These are phyloP conservation scores for Nasua narica DNA, from an alignment of 2,797 vertebrate genomes.

Conservation along the genomic window DNA sequence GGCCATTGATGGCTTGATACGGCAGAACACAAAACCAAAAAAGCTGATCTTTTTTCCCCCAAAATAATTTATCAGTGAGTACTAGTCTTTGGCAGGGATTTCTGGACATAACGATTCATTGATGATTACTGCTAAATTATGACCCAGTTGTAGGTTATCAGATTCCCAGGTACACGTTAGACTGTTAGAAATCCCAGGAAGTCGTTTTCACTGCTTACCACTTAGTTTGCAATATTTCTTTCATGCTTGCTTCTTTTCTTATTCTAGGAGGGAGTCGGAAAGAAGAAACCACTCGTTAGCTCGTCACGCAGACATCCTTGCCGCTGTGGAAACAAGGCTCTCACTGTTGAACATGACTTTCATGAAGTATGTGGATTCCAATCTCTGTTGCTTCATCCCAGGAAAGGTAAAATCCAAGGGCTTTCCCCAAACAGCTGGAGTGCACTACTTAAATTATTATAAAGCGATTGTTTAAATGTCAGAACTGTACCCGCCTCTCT, in stretches of 20 bases:
- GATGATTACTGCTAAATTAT: background rate
- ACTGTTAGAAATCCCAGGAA: background rate
- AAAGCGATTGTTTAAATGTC: conserved; percentile 7
- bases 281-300: conserved; percentile 97
- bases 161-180: background rate
- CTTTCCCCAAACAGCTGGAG: background rate
- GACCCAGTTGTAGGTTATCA: background rate
- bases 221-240: conserved; percentile 43
- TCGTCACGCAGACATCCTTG: conserved; percentile 97
- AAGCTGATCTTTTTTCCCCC: background rate
- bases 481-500: background rate
- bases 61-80: background rate
- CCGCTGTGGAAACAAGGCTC: conserved; percentile 96
- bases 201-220: conserved; percentile 45
- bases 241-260: conserved; percentile 43
- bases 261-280: conserved; percentile 93
- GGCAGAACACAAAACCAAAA: background rate
- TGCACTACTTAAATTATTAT: background rate
- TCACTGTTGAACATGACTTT: conserved; percentile 99
- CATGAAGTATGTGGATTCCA: conserved; percentile 99
- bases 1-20: background rate
- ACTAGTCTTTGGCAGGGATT: background rate
- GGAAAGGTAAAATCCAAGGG: conserved; percentile 90
- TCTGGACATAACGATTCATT: background rate
- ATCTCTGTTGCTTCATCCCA: conserved; percentile 99